Conservation (phyloP, 2,113 vertebrate species). For the Datnioides undecimradiatus region DNA sequence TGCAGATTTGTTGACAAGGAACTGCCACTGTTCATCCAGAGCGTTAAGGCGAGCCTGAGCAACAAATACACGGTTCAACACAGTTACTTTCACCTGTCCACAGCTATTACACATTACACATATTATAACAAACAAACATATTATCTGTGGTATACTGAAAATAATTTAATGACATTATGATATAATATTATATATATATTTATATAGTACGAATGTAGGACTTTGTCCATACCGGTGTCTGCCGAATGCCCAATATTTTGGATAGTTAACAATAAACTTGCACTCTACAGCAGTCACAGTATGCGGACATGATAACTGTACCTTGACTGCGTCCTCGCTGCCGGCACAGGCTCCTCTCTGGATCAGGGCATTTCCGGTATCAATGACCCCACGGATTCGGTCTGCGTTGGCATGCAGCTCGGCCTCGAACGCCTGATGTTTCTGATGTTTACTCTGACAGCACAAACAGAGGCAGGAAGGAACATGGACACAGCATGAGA, state of each 20-base stretch:
- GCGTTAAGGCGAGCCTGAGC: conserved; percentile 89
- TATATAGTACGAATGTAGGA: too few species aligned
- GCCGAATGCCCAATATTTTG: neutral
- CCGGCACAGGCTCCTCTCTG: conserved; percentile 96
- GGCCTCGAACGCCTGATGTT: conserved; percentile 97
- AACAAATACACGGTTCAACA: neutral
- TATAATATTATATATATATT: too few species aligned
- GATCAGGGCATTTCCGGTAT: conserved; percentile 95
- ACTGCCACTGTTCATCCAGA: conserved; percentile 98
- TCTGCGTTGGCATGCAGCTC: conserved; percentile 98
- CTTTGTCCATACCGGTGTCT: too few species aligned
- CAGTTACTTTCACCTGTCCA: neutral
- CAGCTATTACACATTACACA: neutral
- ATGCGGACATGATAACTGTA: conserved; percentile 55
- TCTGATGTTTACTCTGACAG: conserved; percentile 97
- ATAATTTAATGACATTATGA: too few species aligned
- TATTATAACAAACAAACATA: too few species aligned
- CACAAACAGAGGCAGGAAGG: conserved; percentile 10
- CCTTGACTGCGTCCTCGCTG: conserved; percentile 98
- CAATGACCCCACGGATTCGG: conserved; percentile 95
- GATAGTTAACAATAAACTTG: neutral
- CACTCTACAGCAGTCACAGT: neutral
- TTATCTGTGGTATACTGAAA: too few species aligned
- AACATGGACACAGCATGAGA: neutral
- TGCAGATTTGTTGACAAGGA: conserved; percentile 97